Conservation (phyloP, 2,113 vertebrate species). For the Panthera uncia region DNA sequence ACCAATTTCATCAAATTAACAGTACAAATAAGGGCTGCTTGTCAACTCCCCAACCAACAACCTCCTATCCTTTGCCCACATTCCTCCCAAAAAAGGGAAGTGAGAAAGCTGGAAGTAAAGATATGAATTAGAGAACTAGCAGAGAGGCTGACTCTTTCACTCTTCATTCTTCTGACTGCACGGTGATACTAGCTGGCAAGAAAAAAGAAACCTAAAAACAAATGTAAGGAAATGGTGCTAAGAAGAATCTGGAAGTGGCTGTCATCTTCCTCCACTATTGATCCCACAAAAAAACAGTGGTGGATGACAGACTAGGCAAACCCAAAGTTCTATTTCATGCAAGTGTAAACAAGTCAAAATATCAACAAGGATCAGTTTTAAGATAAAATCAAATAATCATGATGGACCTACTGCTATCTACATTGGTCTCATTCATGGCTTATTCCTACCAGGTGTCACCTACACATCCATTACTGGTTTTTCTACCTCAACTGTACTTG, state of each 20-base stretch:
- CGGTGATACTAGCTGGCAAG: not conserved
- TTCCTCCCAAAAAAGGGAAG: not conserved
- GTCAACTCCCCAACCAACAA: not conserved
- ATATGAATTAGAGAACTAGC: not conserved
- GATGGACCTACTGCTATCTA: not conserved
- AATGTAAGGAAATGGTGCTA: not conserved
- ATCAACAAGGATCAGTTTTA: not conserved
- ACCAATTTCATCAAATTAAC: not conserved
- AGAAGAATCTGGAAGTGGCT: constrained; percentile 43
- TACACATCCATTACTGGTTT: not conserved
- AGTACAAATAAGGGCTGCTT: not conserved
- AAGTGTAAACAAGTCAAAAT: constrained; percentile 24
- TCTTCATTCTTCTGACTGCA: not conserved
- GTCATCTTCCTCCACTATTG: not conserved
- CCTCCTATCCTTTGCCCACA: not conserved
- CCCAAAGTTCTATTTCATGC: not conserved
- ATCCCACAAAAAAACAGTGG: not conserved
- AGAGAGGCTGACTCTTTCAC: not conserved
- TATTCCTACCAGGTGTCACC: not conserved
- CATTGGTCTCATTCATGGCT: not conserved
- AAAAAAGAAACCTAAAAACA: not conserved
- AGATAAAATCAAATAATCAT: constrained; percentile 22
- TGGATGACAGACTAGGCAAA: not conserved
- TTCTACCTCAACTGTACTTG: not conserved
- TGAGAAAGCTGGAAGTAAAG: constrained; percentile 22